These are phyloP conservation scores for Aphelocoma californica DNA, from an alignment of 2,797 vertebrate genomes.

Conservation along the genomic window DNA sequence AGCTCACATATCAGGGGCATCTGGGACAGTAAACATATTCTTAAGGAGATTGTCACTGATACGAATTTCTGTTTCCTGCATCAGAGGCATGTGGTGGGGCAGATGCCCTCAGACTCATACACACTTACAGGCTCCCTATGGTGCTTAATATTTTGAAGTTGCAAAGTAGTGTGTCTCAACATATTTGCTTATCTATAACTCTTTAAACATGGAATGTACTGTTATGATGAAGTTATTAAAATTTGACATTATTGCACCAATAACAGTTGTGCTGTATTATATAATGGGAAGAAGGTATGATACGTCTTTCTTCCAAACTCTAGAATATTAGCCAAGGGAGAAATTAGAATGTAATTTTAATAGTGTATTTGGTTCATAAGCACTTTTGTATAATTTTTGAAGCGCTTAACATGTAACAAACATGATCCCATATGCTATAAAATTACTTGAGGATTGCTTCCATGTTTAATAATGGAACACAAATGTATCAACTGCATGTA, in stretches of 20 bases:
- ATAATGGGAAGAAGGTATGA: background rate
- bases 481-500: background rate
- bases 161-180: background rate
- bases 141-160: background rate
- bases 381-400: background rate
- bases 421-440: background rate
- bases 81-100: rapidly evolving
- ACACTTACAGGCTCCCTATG: background rate
- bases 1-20: background rate
- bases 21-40: background rate
- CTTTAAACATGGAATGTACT: background rate
- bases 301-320: background rate
- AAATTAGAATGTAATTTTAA: slow-evolving; percentile 26
- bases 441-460: background rate
- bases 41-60: background rate
- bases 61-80: rapidly evolving
- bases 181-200: background rate
- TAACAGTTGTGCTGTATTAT: background rate
- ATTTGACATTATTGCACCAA: background rate
- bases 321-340: background rate
- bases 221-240: slow-evolving; percentile 1
- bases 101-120: background rate
- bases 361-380: slow-evolving; percentile 12
- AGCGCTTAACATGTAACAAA: background rate
- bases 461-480: background rate